These are phyloP conservation scores for Remorina albescens DNA, from an alignment of 2,797 vertebrate species.

Conservation along the genomic window DNA sequence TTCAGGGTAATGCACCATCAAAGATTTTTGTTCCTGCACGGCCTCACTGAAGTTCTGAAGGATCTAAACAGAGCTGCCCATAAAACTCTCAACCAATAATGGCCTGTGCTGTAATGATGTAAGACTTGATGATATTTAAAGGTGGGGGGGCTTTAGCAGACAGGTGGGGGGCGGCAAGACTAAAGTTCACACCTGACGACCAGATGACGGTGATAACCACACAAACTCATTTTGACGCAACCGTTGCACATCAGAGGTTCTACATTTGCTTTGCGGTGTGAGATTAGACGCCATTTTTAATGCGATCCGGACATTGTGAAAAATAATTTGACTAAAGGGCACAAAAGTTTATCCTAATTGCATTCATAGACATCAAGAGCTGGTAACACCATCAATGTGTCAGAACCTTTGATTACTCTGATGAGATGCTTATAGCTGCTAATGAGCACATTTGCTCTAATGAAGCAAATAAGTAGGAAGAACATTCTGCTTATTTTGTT, in stretches of 20 bases:
- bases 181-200: slow-evolving; percentile 62
- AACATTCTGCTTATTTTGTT: slow-evolving; percentile 17
- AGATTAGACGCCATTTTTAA: slow-evolving; percentile 51
- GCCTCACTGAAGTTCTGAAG: slow-evolving; percentile 31
- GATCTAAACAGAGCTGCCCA: slow-evolving; percentile 18
- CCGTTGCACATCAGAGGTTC: slow-evolving; percentile 15
- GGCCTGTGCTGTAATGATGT: slow-evolving; percentile 40
- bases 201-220: slow-evolving; percentile 38
- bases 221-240: neutral
- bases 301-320: slow-evolving; percentile 42
- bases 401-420: slow-evolving; percentile 39
- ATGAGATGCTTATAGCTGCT: slow-evolving; percentile 14
- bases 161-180: slow-evolving; percentile 31
- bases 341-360: slow-evolving; percentile 32
- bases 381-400: slow-evolving; percentile 36
- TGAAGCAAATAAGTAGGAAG: slow-evolving; percentile 23
- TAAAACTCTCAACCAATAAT: slow-evolving; percentile 61
- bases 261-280: slow-evolving; percentile 24
- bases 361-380: slow-evolving; percentile 15
- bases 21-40: slow-evolving; percentile 42
- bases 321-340: slow-evolving; percentile 44
- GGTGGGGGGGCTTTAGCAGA: slow-evolving; percentile 36
- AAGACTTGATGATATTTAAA: slow-evolving; percentile 44
- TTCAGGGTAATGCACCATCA: slow-evolving; percentile 49
- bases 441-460: slow-evolving; percentile 14